Base-by-base conservation (phyloP, 2,888 invertebrate species). In the Pammene fasciana region DNA sequence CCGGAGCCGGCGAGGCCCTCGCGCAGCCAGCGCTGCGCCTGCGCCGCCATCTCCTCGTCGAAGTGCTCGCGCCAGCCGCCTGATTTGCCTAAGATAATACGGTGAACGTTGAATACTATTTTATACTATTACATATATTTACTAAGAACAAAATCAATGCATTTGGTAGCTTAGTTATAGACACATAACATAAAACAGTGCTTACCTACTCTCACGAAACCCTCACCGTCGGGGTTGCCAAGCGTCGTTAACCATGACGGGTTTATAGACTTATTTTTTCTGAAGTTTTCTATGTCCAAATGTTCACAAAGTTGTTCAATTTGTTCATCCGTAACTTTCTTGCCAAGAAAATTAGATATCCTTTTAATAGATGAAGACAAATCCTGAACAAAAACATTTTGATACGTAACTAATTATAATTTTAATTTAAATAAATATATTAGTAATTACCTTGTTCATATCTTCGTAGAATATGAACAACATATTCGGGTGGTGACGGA, bases 261-360 rank as follows among this genome's bases (percentile, higher is more conserved):
- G 76, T 97, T 97, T 26, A 26, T 4, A 26, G 26, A 26, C 26
- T 26, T 26, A 26, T 26, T 26, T 26, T 93, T 89, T 67, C 94
- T 94, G 88, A 97, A 97, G 78, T 94, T 95, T 16, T 94, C 90
- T 72, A 97, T 95, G 74, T 94, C 91, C 72, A 97, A 92, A 81
- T 97, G 95, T 97, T 85, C 26, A 26, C 26, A 26, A 26, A 26
- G 26, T 45, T 84, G 82, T 0, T 86, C 77, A 0, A 95, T 78
- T 78, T 96, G 91, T 41, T 93, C 88, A 0, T 84, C 79, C 0
- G 83, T 88, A 54, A 94, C 84, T 0, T 76, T 76, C 78, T 94
- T 94, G 6, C 86, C 88, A n/a, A 95, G 79, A 76, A 95, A 95
- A 0, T 85, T 75, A 0, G 94, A 88, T 0, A 95, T 85, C 75